Evolutionary conservation across 2,888 invertebrate genomes (phyloP), one percentile per base, ranked within the genome.

Genomic region (Sisyra nigra): DNA sequence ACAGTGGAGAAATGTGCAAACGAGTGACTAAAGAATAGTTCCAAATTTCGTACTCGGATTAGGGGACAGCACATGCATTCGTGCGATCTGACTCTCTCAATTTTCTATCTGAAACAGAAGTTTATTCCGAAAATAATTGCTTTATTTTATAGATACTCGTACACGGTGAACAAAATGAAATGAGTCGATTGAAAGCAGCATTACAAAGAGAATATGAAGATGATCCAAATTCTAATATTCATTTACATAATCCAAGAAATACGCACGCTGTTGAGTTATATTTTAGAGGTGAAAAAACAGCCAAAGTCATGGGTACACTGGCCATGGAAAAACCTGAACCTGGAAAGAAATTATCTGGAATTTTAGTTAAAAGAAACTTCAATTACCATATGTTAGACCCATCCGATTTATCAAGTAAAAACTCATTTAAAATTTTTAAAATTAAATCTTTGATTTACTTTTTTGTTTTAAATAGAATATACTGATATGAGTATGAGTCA

Each of bases 161-260:
- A 0, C 98, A 98, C 61, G 98, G 98, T 0, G 98, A 98, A 60
- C 89, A 89, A 65, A 98, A 97, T 65, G 98, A 98, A 69, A 98
- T 98, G 98, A 84, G 81, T 1, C 76, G 98, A 0, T 67, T 99
- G 45, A 93, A 94, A 63, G 85, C 92, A 32, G 97, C 96, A 0
- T 67, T 98, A 40, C 82, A 88, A 55, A 71, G 97, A 11, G 94
- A 97, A 59, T 93, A 93, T 57, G 89, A 92, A 61, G 85, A 83
- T 53, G 85, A 87, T 57, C 74, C 80, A 2, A 74, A 68, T 46
- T 78, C 85, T 2, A 74, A 76, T n/a, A 83, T 94, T 55, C 76
- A 82, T 53, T 77, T 98, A 30, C 88, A 97, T 65, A 98, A 94
- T 67, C 98, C 98, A 1, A 69, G 88, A 19, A 99, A 98, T 63